phyloP scores from a whole-genome alignment of 2,888 invertebrate species.

The Theodoxus fluviatilis region DNA sequence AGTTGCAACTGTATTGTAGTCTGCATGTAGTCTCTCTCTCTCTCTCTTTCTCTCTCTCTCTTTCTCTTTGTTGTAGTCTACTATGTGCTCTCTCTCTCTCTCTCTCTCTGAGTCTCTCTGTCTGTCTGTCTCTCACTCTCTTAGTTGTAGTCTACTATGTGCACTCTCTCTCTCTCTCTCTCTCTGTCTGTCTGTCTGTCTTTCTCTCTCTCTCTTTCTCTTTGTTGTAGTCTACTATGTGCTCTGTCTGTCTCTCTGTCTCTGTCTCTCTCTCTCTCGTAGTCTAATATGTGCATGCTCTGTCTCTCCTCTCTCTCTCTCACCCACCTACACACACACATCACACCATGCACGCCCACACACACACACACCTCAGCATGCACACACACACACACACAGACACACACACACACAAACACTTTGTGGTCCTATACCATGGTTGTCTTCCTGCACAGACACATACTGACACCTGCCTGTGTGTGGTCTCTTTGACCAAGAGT shows the following conservation, averaged over 20 bases:
- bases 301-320: too few relatives aligned
- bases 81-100: background rate
- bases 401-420: too few relatives aligned
- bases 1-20: too few relatives aligned
- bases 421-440: too few relatives aligned
- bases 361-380: too few relatives aligned
- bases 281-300: too few relatives aligned
- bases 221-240: background rate
- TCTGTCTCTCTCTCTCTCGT: constrained; percentile 25
- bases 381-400: too few relatives aligned
- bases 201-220: constrained; percentile 21
- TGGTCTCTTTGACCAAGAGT: too few relatives aligned
- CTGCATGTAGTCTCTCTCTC: constrained; percentile 16
- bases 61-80: background rate
- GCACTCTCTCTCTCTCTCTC: background rate
- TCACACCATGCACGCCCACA: too few relatives aligned
- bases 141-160: background rate
- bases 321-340: too few relatives aligned
- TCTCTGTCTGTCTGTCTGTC: background rate
- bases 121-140: constrained; percentile 4
- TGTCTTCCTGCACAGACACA: too few relatives aligned
- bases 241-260: constrained; percentile 19
- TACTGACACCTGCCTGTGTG: too few relatives aligned
- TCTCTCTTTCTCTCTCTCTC: constrained; percentile 9
- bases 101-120: background rate